Conservation (phyloP, 2,888 invertebrate genomes). For the Lasius fuliginosus region DNA sequence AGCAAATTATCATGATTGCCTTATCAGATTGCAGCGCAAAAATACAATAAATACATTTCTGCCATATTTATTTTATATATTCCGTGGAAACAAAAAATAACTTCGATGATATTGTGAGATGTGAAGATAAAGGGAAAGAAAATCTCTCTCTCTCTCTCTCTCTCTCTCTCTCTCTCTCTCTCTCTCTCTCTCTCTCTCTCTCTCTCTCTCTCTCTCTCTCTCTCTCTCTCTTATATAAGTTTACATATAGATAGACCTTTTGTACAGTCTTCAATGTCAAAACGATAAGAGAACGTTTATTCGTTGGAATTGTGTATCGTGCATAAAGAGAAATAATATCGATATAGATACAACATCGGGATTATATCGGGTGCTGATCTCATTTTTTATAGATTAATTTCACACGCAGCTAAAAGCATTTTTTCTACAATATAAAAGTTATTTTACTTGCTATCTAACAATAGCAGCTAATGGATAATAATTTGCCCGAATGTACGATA, state of each 20-base stretch:
- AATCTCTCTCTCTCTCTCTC: background rate
- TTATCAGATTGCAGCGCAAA: background rate
- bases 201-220: too few relatives aligned
- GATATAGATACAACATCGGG: background rate
- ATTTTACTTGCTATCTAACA: background rate
- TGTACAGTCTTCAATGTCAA: background rate
- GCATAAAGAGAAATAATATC: background rate
- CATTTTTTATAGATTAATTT: slow-evolving; percentile 7
- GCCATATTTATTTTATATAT: background rate
- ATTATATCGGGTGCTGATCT: background rate
- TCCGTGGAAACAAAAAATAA: background rate
- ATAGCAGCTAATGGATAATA: background rate
- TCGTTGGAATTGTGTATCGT: background rate
- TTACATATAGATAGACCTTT: background rate
- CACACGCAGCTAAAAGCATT: background rate
- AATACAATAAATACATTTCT: background rate
- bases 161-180: too few relatives aligned
- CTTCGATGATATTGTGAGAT: background rate
- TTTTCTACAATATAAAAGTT: background rate
- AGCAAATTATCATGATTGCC: background rate
- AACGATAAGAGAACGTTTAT: slow-evolving; percentile 6
- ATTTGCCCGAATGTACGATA: background rate
- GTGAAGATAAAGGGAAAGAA: background rate
- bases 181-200: too few relatives aligned
- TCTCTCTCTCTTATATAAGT: background rate